Conservation (phyloP, 1,140 invertebrate genomes). For the Papilio helenus region DNA sequence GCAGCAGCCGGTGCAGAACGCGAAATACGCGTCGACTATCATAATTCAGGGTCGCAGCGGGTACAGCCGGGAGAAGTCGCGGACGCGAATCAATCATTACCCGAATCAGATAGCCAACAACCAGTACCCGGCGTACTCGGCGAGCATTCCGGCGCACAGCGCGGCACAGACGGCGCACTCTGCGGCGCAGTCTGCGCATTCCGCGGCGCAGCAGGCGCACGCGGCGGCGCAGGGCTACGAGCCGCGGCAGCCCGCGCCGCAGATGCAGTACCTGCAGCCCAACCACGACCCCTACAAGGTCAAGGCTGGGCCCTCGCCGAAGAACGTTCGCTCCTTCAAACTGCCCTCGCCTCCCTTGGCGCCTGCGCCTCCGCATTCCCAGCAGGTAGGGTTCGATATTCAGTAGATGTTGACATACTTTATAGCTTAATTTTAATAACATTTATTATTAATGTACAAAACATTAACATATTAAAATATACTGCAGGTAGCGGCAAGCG, state of each 20-base stretch:
- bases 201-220: background rate
- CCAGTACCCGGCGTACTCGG: conserved; percentile 62
- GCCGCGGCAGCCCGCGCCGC: conserved; percentile 50
- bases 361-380: conserved; percentile 55
- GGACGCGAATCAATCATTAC: conserved; percentile 65
- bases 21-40: conserved; percentile 68
- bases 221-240: conserved; percentile 48
- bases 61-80: conserved; percentile 64
- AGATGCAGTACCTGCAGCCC: conserved; percentile 68
- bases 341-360: conserved; percentile 71
- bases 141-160: conserved; percentile 42
- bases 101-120: conserved; percentile 55
- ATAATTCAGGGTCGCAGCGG: conserved; percentile 64
- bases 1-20: conserved; percentile 70
- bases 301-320: conserved; percentile 48
- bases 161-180: no score
- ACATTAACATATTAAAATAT: background rate
- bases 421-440: background rate
- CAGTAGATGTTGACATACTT: background rate
- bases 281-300: conserved; percentile 60
- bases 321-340: conserved; percentile 67
- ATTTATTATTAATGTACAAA: background rate
- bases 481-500: conserved; percentile 8
- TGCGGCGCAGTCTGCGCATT: conserved; percentile 40
- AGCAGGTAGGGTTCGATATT: conserved; percentile 55